These are phyloP conservation scores for Drosophila greeni DNA, from an alignment of 2,888 invertebrate species.

Conservation along the genomic window DNA sequence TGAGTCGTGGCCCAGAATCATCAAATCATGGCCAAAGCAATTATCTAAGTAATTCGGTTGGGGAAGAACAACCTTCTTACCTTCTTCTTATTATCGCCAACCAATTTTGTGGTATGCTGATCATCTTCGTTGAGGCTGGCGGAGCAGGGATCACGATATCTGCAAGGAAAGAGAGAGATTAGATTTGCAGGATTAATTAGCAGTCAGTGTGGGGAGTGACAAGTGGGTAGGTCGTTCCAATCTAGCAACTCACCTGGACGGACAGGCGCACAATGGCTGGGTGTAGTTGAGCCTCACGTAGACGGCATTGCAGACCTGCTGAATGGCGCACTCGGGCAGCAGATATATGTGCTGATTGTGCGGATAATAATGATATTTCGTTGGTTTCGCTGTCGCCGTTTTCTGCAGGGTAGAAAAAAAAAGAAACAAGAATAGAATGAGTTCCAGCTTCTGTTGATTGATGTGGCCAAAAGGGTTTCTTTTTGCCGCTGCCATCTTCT, in stretches of 20 bases:
- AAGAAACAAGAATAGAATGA: slow-evolving; percentile 26
- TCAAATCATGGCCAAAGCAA: slow-evolving; percentile 23
- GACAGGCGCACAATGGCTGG: slow-evolving; percentile 94
- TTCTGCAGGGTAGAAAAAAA: slow-evolving; percentile 82
- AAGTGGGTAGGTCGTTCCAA: slow-evolving; percentile 20
- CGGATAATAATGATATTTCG: slow-evolving; percentile 95
- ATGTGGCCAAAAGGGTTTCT: slow-evolving; percentile 37
- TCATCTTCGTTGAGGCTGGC: slow-evolving; percentile 94
- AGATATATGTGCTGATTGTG: slow-evolving; percentile 95
- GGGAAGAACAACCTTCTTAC: slow-evolving; percentile 79
- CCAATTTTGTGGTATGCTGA: slow-evolving; percentile 93
- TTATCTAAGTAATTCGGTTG: slow-evolving; percentile 30
- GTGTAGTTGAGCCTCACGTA: slow-evolving; percentile 95
- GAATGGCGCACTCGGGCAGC: slow-evolving; percentile 95
- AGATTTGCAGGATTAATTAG: slow-evolving; percentile 50
- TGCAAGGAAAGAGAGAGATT: slow-evolving; percentile 46
- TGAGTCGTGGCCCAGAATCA: slow-evolving; percentile 23
- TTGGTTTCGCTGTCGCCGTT: slow-evolving; percentile 88
- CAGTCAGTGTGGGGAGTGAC: slow-evolving; percentile 16
- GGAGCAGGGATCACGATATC: slow-evolving; percentile 92
- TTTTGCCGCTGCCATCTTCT: slow-evolving; percentile 5
- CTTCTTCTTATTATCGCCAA: slow-evolving; percentile 91
- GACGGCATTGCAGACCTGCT: slow-evolving; percentile 96
- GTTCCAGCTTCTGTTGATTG: slow-evolving; percentile 27
- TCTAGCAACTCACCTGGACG: slow-evolving; percentile 82